Evolutionary conservation across 2,888 invertebrate species (phyloP), one percentile per base, ranked within the genome.

Genomic region (Spialia ferax): DNA sequence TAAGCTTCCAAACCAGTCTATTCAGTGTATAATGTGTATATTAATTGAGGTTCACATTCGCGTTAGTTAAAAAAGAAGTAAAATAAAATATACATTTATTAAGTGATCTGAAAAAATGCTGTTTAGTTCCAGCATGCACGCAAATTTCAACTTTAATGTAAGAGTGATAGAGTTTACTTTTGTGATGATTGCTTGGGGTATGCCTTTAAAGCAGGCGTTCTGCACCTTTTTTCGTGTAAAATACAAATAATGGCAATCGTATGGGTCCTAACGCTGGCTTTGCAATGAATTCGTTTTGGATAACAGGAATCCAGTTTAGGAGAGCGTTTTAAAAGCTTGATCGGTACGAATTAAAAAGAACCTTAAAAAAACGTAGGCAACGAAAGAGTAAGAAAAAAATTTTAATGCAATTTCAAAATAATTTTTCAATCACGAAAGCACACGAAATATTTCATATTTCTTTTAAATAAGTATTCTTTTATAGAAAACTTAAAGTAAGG

Each of bases 231-330:
- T 73, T 68, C 75, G 74, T 75, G 75, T 72, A 70, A 71, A 73
- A 63, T 61, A 69, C 72, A 71, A 74, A 75, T 73, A 72, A 76
- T 70, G 75, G 71, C 73, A 77, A 75, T 77, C 70, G 70, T 61
- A 61, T 4, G 61, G 26, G 11, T 70, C 68, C 68, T 68, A 68
- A 68, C 60, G 45, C 23, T 35, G 48, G 20, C 45, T 45, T 55
- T 48, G 62, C 45, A 56, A 61, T 67, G 61, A 48, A 67, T 67
- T 67, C 32, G 69, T 66, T 29, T 38, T 45, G 48, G 26, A 48
- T 59, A 45, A 42, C 59, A 45, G 42, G 59, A 59, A 45, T 59
- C 42, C 22, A 57, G 23, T 42, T 5, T 6, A 8, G 23, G 18
- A 42, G 45, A 26, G 18, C 23, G 26, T 42, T 59, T 59, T 59